phyloP scores from a whole-genome alignment of 2,888 invertebrate species.

The Trichogramma dendrolimi region DNA sequence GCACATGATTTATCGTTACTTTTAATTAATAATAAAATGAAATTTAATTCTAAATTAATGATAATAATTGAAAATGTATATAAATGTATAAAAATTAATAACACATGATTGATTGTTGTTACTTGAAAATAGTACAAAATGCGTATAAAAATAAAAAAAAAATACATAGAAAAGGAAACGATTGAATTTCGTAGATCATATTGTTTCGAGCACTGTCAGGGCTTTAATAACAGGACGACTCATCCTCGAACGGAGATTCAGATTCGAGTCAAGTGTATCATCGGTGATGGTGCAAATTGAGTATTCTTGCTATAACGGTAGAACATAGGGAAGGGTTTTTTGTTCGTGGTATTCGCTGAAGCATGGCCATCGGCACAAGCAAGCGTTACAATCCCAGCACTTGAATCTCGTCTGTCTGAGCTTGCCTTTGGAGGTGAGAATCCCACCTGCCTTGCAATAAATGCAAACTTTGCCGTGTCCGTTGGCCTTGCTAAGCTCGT shows the following conservation, averaged over 20 bases:
- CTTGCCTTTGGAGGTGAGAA: slow-evolving; percentile 51
- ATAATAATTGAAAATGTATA: background rate
- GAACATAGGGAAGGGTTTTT: slow-evolving; percentile 50
- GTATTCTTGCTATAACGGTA: slow-evolving; percentile 52
- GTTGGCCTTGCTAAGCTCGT: slow-evolving; percentile 53
- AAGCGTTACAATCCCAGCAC: slow-evolving; percentile 52
- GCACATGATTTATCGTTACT: no score
- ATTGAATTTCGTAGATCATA: no score
- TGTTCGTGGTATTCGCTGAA: slow-evolving; percentile 51
- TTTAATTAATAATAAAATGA: no score
- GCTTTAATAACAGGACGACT: no score
- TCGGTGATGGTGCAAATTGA: no score
- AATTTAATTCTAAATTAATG: no score
- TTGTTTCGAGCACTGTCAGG: no score
- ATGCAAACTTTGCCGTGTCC: slow-evolving; percentile 53
- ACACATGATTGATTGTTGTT: background rate
- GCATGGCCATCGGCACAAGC: slow-evolving; percentile 51
- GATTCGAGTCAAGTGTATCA: no score
- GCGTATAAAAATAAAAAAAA: background rate
- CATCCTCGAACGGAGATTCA: no score
- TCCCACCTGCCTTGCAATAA: slow-evolving; percentile 52
- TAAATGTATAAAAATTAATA: background rate
- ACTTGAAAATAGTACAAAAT: background rate
- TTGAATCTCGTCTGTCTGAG: slow-evolving; percentile 53
- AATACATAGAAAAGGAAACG: background rate